Evolutionary conservation across 2,797 vertebrate genomes (phyloP).

Genomic region (Coluber constrictor): DNA sequence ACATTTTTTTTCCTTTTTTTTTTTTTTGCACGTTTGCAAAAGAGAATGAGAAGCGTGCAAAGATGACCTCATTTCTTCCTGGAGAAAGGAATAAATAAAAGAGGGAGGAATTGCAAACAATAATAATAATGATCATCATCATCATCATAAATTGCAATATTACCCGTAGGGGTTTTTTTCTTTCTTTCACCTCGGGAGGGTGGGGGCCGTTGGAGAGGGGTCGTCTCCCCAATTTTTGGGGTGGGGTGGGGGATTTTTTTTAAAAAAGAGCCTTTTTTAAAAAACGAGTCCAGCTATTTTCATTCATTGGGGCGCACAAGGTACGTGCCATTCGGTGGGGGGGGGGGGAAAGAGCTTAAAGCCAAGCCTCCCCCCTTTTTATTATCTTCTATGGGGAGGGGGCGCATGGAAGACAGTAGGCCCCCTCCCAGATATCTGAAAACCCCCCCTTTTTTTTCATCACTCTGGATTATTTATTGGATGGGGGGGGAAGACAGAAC

Average conservation of each 20-base stretch:
- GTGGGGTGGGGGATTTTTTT: too few relatives aligned
- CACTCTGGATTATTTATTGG: too few relatives aligned
- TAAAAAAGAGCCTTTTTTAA: too few relatives aligned
- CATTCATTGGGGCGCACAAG: too few relatives aligned
- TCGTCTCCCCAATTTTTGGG: background rate
- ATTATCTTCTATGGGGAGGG: background rate
- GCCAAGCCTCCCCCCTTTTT: background rate
- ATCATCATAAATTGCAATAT: background rate
- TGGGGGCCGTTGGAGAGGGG: background rate
- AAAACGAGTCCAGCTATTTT: too few relatives aligned
- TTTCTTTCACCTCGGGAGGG: background rate
- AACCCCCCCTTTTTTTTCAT: too few relatives aligned
- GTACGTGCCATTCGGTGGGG: too few relatives aligned
- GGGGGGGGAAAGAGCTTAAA: background rate
- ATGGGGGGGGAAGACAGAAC: background rate
- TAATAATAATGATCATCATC: too few relatives aligned
- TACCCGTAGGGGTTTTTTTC: fast-evolving
- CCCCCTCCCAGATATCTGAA: background rate
- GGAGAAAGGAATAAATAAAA: background rate
- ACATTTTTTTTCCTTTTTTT: background rate
- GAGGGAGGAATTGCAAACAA: too few relatives aligned
- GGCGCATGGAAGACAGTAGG: background rate
- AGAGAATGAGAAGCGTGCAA: background rate
- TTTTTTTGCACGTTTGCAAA: background rate
- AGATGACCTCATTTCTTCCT: background rate